A percentile compares a stretch with the other conserved stretches of the same genome.
Conservation (phyloP, 92 coral and sea anemone species). For the Bergia sp. region DNA sequence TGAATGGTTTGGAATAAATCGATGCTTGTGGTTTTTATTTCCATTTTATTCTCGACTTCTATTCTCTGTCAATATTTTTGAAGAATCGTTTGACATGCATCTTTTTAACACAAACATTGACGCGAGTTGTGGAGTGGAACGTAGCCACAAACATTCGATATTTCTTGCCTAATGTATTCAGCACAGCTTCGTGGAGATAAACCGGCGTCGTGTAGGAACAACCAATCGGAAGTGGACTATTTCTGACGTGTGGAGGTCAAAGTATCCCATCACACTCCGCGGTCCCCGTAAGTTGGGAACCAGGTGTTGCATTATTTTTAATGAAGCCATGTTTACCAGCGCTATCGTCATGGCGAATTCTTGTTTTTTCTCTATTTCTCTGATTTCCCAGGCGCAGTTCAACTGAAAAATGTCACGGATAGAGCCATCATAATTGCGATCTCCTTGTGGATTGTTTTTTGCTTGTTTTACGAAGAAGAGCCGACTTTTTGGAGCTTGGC, state of each 20-base stretch:
- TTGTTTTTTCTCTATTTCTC: conserved; percentile 91
- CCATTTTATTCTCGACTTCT: not conserved
- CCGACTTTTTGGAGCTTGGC: conserved; percentile 51
- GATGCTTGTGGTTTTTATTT: not conserved
- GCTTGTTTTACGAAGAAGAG: conserved; percentile 47
- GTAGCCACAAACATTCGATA: conserved; percentile 76
- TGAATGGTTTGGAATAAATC: conserved; percentile 4
- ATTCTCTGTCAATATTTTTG: not conserved
- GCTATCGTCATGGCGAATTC: conserved; percentile 99
- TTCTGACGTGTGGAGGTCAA: conserved; percentile 77
- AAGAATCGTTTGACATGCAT: conserved; percentile 30
- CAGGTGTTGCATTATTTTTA: conserved; percentile 97
- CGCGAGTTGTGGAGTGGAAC: conserved; percentile 60
- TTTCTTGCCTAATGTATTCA: conserved; percentile 71
- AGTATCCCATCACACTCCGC: conserved; percentile 83
- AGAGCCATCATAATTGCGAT: conserved; percentile 35
- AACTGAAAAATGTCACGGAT: conserved; percentile 42
- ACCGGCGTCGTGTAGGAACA: conserved; percentile 61
- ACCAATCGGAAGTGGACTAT: conserved; percentile 75
- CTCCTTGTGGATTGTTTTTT: conserved; percentile 30
- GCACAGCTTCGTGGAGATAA: conserved; percentile 67
- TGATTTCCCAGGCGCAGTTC: conserved; percentile 76
- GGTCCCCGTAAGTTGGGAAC: conserved; percentile 77
- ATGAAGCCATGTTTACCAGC: conserved; percentile 99
- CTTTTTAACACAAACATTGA: conserved; percentile 56